phyloP scores from a whole-genome alignment of 2,113 vertebrate genomes.

The Tichodroma muraria region DNA sequence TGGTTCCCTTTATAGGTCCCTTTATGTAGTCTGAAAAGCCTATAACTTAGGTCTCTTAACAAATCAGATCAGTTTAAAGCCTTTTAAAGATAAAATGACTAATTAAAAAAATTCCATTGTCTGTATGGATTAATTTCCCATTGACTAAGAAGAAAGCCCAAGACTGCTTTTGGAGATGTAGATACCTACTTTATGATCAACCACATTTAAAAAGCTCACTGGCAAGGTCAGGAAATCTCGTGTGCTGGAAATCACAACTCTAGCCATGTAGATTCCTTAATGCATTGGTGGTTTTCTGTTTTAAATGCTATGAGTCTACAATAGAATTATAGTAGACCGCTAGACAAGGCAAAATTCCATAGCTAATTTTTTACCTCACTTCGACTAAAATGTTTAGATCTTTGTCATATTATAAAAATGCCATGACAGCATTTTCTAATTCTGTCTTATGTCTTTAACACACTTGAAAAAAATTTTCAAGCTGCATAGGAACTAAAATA shows the following conservation, averaged over 20 bases:
- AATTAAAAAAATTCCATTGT: not conserved
- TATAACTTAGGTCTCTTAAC: not conserved
- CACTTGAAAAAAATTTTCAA: not conserved
- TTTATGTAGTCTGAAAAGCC: not conserved
- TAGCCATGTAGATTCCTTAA: not conserved
- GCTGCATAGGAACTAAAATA: not conserved
- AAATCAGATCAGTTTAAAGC: not conserved
- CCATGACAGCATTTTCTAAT: not conserved
- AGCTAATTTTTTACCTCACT: not conserved
- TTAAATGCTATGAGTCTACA: not conserved
- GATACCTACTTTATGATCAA: not conserved
- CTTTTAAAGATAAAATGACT: not conserved
- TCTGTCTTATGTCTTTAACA: not conserved
- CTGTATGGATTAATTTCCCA: not conserved
- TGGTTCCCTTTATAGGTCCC: not conserved
- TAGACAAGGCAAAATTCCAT: not conserved
- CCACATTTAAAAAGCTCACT: not conserved
- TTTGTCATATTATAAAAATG: not conserved
- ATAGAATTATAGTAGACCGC: not conserved
- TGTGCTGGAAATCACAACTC: not conserved
- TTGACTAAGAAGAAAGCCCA: not conserved
- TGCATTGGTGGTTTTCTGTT: not conserved
- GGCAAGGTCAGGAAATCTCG: not conserved
- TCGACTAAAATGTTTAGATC: not conserved
- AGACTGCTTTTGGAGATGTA: not conserved